Evolutionary conservation across 2,113 vertebrate species (phyloP), one percentile per base, ranked within the genome.

Genomic region (Trogon melanurus): DNA sequence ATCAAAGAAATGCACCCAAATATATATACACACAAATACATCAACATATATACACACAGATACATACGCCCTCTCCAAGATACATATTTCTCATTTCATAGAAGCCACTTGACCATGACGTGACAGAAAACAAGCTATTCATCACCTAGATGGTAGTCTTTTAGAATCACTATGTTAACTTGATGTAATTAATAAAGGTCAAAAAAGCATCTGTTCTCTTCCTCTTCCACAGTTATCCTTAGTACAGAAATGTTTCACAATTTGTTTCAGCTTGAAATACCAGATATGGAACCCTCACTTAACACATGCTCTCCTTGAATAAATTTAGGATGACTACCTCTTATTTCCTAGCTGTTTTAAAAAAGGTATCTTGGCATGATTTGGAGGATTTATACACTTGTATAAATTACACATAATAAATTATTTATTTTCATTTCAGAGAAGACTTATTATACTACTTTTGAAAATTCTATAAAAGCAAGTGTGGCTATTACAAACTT

Each of bases 221-320:
- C 81, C 96, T 85, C 41, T 71, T 79, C 90, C 69, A 93, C 26
- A 90, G 79, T 57, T 92, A 84, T 70, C 72, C 92, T 95, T 51
- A 56, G 62, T 84, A 91, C 32, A 88, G 45, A 50, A 84, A 66
- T 67, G 56, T 83, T 44, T 95, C 56, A 72, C 26, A 26, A 71
- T 92, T 70, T 64, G 58, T 78, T 85, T 82, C 83, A 80, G 62
- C 45, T 57, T 76, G 34, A 53, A 88, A 92, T 32, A 36, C 41
- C n/a, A 79, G 50, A 50, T 36, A 58, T 2, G 8, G 12, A 62
- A 71, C 16, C 21, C 30, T 54, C 44, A 64, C n/a, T 50, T 54
- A 60, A 56, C 14, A 44, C 2, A 0, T 27, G 14, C 15, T 18
- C 72, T 51, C 16, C n/a, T 60, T 57, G 16, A 75, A 45, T 10